phyloP scores from a whole-genome alignment of 2,888 invertebrate species.

The Lymantria monacha region DNA sequence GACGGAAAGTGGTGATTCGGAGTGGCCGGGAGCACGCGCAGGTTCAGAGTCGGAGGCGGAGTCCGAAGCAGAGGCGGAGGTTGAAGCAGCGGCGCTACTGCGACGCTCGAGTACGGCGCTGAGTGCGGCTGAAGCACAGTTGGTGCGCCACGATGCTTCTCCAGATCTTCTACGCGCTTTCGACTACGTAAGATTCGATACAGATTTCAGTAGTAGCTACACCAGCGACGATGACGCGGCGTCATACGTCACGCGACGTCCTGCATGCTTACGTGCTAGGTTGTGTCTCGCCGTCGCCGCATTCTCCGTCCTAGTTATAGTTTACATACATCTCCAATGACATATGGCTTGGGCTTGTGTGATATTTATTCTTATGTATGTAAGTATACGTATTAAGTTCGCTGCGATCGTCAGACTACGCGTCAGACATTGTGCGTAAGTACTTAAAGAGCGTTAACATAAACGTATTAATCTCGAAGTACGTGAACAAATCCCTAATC shows the following conservation, averaged over 20 bases:
- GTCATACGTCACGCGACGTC: slow-evolving; percentile 48
- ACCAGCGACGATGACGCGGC: slow-evolving; percentile 49
- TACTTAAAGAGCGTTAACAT: slow-evolving; percentile 1
- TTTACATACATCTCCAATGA: slow-evolving; percentile 78
- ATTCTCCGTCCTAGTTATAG: slow-evolving; percentile 73
- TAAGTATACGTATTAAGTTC: slow-evolving; percentile 62
- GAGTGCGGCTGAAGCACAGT: slow-evolving; percentile 81
- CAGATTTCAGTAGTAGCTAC: slow-evolving; percentile 64
- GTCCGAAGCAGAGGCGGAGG: slow-evolving; percentile 2
- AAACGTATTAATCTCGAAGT: slow-evolving; percentile 1
- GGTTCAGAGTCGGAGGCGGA: slow-evolving; percentile 86
- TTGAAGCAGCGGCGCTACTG: slow-evolving; percentile 83
- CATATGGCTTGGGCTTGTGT: slow-evolving; percentile 73
- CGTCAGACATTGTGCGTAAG: slow-evolving; percentile 14
- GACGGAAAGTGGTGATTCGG: slow-evolving; percentile 70
- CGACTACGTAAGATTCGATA: slow-evolving; percentile 80
- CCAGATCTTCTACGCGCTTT: slow-evolving; percentile 73
- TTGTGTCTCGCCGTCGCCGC: slow-evolving; percentile 75
- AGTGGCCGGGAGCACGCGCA: slow-evolving; percentile 50
- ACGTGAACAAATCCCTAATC: not conserved
- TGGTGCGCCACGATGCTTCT: slow-evolving; percentile 73
- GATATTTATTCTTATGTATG: slow-evolving; percentile 66
- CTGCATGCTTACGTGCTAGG: slow-evolving; percentile 65
- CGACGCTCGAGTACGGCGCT: slow-evolving; percentile 84
- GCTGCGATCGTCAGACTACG: slow-evolving; percentile 68